Conservation (phyloP, 1,140 invertebrate species). For the Heliconius hermathena region DNA sequence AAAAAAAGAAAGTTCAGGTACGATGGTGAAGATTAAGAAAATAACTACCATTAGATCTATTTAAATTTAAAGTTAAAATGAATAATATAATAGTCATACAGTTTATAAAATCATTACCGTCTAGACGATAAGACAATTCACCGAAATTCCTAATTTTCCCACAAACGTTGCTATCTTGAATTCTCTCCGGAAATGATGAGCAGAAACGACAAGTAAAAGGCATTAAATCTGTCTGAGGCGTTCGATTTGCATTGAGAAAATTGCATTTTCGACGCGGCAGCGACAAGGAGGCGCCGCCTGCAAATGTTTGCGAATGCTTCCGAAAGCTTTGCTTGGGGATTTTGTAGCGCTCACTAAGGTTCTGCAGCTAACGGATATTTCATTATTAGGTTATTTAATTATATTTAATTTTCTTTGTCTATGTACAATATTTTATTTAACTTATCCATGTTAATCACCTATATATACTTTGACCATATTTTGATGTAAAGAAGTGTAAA, state of each 20-base stretch:
- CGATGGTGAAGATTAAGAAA: too few relatives aligned
- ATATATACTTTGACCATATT: too few relatives aligned
- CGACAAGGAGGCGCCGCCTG: constrained; percentile 65
- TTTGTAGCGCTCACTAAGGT: constrained; percentile 32
- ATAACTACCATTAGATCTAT: too few relatives aligned
- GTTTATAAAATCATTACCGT: constrained; percentile 11
- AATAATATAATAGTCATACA: not conserved
- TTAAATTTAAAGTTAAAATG: not conserved
- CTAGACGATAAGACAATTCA: constrained; percentile 36
- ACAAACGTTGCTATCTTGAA: constrained; percentile 55
- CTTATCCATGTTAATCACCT: too few relatives aligned
- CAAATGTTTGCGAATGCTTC: constrained; percentile 68
- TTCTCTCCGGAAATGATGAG: constrained; percentile 71
- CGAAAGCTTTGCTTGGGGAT: constrained; percentile 62
- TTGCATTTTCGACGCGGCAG: constrained; percentile 74
- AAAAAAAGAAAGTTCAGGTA: too few relatives aligned
- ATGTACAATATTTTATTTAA: constrained; percentile 1
- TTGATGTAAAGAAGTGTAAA: too few relatives aligned
- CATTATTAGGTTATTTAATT: constrained; percentile 6
- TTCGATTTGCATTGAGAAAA: constrained; percentile 79
- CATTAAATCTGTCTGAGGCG: constrained; percentile 76
- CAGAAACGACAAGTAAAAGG: constrained; percentile 74
- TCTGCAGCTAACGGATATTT: not conserved
- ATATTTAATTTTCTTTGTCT: not conserved
- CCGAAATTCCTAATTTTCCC: constrained; percentile 46